Evolutionary conservation across 2,797 vertebrate species (phyloP).

Genomic region (Silurus lanzhouensis): DNA sequence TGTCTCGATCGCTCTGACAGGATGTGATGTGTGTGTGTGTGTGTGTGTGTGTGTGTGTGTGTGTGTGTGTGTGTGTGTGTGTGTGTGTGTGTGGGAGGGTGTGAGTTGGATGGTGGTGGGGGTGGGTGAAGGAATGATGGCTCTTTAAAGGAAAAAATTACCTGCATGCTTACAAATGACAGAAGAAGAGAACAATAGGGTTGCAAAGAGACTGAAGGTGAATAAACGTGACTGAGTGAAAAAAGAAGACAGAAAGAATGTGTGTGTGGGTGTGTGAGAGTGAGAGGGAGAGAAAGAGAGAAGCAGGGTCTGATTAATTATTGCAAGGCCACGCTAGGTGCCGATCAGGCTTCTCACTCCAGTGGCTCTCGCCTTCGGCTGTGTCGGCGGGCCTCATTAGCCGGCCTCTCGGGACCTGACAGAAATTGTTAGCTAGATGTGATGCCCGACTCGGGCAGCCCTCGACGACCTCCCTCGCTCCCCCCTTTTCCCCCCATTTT

Average conservation of each 20-base stretch:
- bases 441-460: slow-evolving; percentile 81
- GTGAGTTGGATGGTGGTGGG: background rate
- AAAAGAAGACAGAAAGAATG: slow-evolving; percentile 43
- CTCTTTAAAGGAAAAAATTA: slow-evolving; percentile 36
- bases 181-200: slow-evolving; percentile 44
- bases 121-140: slow-evolving; percentile 13
- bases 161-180: slow-evolving; percentile 35
- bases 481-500: slow-evolving; percentile 5
- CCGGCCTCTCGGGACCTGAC: slow-evolving; percentile 84
- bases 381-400: slow-evolving; percentile 96
- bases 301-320: slow-evolving; percentile 84
- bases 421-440: slow-evolving; percentile 92
- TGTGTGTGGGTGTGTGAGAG: slow-evolving; percentile 60
- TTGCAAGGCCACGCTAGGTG: slow-evolving; percentile 79
- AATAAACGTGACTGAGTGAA: slow-evolving; percentile 78
- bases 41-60: too few species aligned
- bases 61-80: too few species aligned
- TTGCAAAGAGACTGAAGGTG: slow-evolving; percentile 77
- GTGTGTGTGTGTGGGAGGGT: too few species aligned
- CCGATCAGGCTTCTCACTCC: slow-evolving; percentile 90
- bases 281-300: slow-evolving; percentile 51
- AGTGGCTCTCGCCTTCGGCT: slow-evolving; percentile 91
- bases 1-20: slow-evolving; percentile 43
- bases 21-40: slow-evolving; percentile 35
- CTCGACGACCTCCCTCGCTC: slow-evolving; percentile 63